phyloP scores from a whole-genome alignment of 2,888 invertebrate genomes.

The Tethea ocularis region DNA sequence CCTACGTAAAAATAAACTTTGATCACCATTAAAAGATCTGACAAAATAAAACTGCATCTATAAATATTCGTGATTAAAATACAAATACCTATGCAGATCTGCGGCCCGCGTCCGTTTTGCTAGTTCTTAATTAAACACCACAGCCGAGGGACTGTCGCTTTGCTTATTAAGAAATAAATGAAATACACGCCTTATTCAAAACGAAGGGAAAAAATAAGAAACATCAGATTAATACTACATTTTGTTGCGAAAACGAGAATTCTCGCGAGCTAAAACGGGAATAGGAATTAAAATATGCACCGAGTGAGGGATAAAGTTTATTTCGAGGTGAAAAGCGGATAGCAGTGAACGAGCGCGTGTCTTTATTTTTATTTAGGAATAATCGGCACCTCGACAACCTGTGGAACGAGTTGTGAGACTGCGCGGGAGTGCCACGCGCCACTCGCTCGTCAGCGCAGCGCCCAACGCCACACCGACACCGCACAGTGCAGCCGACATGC shows the following conservation, averaged over 20 bases:
- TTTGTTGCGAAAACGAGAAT: conserved; percentile 51
- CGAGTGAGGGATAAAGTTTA: conserved; percentile 2
- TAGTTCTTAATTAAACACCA: conserved; percentile 73
- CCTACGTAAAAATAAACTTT: conserved; percentile 44
- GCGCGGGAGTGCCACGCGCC: conserved; percentile 50
- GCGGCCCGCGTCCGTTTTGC: conserved; percentile 38
- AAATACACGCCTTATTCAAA: conserved; percentile 60
- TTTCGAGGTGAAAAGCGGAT: conserved; percentile 22
- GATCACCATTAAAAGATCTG: conserved; percentile 47
- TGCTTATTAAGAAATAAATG: conserved; percentile 76
- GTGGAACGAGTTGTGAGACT: conserved; percentile 36
- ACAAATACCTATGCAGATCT: conserved; percentile 57
- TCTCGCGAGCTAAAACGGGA: conserved; percentile 42
- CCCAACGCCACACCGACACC: neutral
- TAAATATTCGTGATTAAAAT: conserved; percentile 68
- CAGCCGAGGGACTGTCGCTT: conserved; percentile 51
- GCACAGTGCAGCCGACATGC: conserved; percentile 6
- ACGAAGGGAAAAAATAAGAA: conserved; percentile 44
- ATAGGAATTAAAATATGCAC: conserved; percentile 27
- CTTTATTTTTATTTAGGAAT: conserved; percentile 58
- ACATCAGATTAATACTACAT: conserved; percentile 40
- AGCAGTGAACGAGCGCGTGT: conserved; percentile 43
- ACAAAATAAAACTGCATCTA: conserved; percentile 54
- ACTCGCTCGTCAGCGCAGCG: conserved; percentile 34
- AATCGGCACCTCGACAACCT: conserved; percentile 39